A percentile compares a stretch with the other conserved stretches of the same genome.
phyloP scores from a whole-genome alignment of 2,797 vertebrate genomes.

The Helostoma temminkii region DNA sequence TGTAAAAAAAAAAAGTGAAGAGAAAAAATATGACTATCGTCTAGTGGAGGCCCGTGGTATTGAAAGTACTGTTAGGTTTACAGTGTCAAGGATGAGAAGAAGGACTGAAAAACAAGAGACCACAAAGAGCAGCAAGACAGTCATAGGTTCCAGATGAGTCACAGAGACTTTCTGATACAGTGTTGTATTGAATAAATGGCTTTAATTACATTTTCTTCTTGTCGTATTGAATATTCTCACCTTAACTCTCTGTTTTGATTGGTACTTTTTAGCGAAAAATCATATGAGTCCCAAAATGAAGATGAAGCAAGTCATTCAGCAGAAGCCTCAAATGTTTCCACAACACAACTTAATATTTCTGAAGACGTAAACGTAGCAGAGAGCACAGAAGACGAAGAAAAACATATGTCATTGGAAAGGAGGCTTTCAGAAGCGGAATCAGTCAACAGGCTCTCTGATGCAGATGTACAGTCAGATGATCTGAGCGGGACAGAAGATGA shows the following conservation, averaged over 20 bases:
- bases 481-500: constrained; percentile 30
- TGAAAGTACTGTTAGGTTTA: constrained; percentile 15
- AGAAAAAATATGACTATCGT: not conserved
- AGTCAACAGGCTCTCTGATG: constrained; percentile 15
- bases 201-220: not conserved
- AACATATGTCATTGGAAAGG: constrained; percentile 21
- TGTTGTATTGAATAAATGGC: constrained; percentile 11
- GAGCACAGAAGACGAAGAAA: constrained; percentile 35
- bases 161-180: not conserved
- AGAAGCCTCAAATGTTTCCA: constrained; percentile 38
- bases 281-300: constrained; percentile 49
- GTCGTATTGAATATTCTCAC: not conserved
- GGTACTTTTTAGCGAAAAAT: constrained; percentile 70
- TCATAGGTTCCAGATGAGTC: constrained; percentile 28
- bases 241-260: constrained; percentile 11
- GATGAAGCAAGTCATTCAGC: constrained; percentile 54
- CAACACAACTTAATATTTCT: constrained; percentile 20
- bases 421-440: constrained; percentile 38
- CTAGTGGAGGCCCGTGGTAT: not conserved
- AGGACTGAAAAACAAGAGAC: constrained; percentile 15
- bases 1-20: not conserved
- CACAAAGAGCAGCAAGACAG: constrained; percentile 19
- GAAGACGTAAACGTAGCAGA: constrained; percentile 45
- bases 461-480: constrained; percentile 56
- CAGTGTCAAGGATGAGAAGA: constrained; percentile 21